Evolutionary conservation across 2,888 invertebrate genomes (phyloP).

Genomic region (Tetragnatha montana): DNA sequence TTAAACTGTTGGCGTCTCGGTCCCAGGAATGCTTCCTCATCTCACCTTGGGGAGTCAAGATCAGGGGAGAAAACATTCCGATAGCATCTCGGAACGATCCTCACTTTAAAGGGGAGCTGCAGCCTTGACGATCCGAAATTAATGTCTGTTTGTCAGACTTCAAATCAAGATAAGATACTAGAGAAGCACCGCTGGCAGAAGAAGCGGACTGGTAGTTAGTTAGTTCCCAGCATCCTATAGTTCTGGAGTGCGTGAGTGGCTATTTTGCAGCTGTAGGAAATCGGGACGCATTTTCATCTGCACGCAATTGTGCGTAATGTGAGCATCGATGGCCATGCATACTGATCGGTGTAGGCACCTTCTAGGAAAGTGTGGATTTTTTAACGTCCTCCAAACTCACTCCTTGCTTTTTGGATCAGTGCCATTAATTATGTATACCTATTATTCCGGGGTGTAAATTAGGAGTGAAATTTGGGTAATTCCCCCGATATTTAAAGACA

Average conservation of each 20-base stretch:
- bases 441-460: not conserved
- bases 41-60: not conserved
- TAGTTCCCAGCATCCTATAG: not conserved
- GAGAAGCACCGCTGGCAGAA: not conserved
- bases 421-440: not conserved
- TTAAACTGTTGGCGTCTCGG: not conserved
- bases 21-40: not conserved
- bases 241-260: not conserved
- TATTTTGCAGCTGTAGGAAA: not conserved
- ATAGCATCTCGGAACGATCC: not conserved
- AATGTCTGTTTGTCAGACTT: conserved; percentile 2
- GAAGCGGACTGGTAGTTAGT: not conserved
- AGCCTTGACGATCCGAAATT: conserved; percentile 1
- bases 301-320: not conserved
- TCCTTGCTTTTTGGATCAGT: not conserved
- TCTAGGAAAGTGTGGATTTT: not conserved
- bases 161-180: conserved; percentile 9
- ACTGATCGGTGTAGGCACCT: no score
- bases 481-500: not conserved
- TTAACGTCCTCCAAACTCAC: not conserved
- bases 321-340: not conserved
- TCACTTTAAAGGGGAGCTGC: not conserved
- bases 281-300: not conserved
- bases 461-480: not conserved
- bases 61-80: not conserved